Conservation (phyloP, 2,797 vertebrate genomes). For the Onychomys torridus region DNA sequence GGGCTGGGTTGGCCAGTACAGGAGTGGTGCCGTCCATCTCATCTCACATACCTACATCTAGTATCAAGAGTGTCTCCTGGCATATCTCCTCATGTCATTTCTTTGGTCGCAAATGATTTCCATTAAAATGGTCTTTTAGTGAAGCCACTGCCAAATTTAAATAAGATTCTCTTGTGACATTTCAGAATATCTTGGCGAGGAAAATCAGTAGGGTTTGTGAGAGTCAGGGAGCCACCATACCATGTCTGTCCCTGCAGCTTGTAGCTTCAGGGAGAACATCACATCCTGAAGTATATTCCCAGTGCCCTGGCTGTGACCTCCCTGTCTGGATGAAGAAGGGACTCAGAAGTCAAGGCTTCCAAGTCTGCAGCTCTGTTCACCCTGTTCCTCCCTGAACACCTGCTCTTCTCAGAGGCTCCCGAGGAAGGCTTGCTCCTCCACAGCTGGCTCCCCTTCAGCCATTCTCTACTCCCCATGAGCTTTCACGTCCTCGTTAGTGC, state of each 20-base stretch:
- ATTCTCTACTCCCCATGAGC: not conserved
- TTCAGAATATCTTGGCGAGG: not conserved
- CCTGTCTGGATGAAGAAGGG: not conserved
- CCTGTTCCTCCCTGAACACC: not conserved
- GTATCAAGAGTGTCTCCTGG: conserved; percentile 76
- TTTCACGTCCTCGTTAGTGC: not conserved
- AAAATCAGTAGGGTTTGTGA: not conserved
- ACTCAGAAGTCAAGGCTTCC: not conserved
- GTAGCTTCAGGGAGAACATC: not conserved
- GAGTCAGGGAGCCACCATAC: not conserved
- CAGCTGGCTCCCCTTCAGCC: not conserved
- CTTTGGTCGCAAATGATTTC: too few relatives aligned
- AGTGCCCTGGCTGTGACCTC: not conserved
- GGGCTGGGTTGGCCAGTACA: not conserved
- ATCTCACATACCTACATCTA: conserved; percentile 32
- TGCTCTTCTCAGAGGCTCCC: too few relatives aligned
- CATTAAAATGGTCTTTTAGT: too few relatives aligned
- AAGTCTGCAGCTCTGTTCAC: not conserved
- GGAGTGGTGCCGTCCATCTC: rapidly evolving
- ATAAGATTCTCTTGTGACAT: too few relatives aligned
- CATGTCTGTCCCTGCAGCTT: too few relatives aligned
- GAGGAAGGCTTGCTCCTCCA: not conserved
- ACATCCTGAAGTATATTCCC: not conserved
- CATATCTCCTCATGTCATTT: not conserved
- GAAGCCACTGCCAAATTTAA: too few relatives aligned